These are phyloP conservation scores for Tetrao urogallus DNA, from an alignment of 2,113 vertebrate genomes.

Conservation along the genomic window DNA sequence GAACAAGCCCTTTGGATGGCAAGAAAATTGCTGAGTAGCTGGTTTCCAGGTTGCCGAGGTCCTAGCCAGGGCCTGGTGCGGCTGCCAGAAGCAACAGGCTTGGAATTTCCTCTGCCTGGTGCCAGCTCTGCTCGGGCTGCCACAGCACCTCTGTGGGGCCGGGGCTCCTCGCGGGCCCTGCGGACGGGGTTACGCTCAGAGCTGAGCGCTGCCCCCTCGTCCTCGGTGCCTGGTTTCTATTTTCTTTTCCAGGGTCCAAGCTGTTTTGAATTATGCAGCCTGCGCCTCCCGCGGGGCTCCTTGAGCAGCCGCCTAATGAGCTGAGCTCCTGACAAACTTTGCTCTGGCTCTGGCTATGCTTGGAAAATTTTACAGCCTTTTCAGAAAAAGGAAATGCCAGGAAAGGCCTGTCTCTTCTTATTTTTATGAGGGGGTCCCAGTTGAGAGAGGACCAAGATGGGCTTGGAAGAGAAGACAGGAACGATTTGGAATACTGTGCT, in stretches of 20 bases:
- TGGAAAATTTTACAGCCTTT: constrained; percentile 75
- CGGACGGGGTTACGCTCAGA: background rate
- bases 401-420: constrained; percentile 68
- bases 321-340: constrained; percentile 73
- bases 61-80: constrained; percentile 5
- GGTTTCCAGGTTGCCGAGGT: constrained; percentile 71
- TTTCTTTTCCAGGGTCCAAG: constrained; percentile 69
- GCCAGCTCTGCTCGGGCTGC: constrained; percentile 70
- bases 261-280: constrained; percentile 73
- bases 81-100: constrained; percentile 77
- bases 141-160: constrained; percentile 26
- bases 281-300: constrained; percentile 56
- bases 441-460: background rate
- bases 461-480: constrained; percentile 31
- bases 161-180: background rate
- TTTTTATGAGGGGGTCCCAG: constrained; percentile 69
- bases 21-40: constrained; percentile 74
- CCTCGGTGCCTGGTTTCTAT: constrained; percentile 58
- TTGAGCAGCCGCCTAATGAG: constrained; percentile 73
- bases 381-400: constrained; percentile 75
- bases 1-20: constrained; percentile 63
- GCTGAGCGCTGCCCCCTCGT: background rate
- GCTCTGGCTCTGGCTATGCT: constrained; percentile 60
- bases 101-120: constrained; percentile 74
- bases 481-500: background rate